phyloP scores from a whole-genome alignment of 2,113 vertebrate species.

The Trogon melanurus region DNA sequence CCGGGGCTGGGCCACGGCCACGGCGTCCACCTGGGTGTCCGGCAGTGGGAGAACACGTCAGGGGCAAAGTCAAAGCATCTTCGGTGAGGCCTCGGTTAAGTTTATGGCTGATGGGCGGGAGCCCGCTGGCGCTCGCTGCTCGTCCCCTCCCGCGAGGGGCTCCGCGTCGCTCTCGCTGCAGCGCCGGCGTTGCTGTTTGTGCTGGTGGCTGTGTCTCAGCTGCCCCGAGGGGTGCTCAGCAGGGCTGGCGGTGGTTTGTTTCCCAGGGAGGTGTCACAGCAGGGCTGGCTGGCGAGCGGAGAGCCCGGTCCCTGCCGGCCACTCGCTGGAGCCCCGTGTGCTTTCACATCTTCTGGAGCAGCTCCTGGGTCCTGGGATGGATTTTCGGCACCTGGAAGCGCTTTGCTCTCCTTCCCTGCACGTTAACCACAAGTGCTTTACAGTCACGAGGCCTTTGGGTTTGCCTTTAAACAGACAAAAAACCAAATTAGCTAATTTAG shows the following conservation, averaged over 20 bases:
- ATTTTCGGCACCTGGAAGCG: background rate
- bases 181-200: rapidly evolving
- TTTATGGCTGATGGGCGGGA: background rate
- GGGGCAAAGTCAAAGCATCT: background rate
- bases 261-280: too few species aligned
- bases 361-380: rapidly evolving
- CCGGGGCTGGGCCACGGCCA: background rate
- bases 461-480: background rate
- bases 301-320: background rate
- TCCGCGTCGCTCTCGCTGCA: rapidly evolving
- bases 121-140: rapidly evolving
- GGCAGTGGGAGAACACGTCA: background rate
- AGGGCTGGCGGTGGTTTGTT: background rate
- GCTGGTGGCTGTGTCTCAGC: too few species aligned
- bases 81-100: background rate
- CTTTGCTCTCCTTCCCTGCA: background rate
- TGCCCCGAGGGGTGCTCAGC: rapidly evolving
- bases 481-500: background rate
- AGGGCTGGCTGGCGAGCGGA: rapidly evolving
- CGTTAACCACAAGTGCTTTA: background rate
- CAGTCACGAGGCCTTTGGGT: background rate
- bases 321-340: background rate
- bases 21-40: background rate
- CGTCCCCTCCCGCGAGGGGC: rapidly evolving
- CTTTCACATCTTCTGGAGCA: background rate